Conservation (phyloP, 2,797 vertebrate species). For the Rhynchotus rufescens region DNA sequence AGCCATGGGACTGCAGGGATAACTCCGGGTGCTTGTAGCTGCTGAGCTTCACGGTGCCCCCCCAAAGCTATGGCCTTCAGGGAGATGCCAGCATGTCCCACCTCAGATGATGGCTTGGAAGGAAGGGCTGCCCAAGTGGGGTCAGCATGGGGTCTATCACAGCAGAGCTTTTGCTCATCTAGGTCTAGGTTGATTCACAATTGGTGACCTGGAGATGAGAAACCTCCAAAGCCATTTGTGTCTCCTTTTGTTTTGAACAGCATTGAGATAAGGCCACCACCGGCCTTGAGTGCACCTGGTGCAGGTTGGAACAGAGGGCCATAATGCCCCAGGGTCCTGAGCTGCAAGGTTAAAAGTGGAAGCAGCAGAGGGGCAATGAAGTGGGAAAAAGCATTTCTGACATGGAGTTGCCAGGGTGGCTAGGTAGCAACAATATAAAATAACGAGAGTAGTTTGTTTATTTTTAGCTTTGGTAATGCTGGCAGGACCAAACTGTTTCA, state of each 20-base stretch:
- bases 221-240: background rate
- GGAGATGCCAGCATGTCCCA: background rate
- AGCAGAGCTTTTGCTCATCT: background rate
- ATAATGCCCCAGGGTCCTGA: background rate
- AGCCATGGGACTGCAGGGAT: background rate
- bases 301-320: background rate
- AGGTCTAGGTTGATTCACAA: background rate
- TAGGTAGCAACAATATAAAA: background rate
- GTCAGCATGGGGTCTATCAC: background rate
- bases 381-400: background rate
- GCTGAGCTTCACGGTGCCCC: background rate
- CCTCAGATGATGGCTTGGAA: background rate
- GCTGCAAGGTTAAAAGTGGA: background rate
- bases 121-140: background rate
- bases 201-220: background rate
- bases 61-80: background rate
- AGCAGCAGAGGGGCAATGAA: background rate
- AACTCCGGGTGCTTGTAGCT: background rate
- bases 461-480: background rate
- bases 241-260: accelerated
- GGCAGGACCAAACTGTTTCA: background rate
- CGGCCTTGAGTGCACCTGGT: background rate
- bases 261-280: accelerated
- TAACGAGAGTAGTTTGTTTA: background rate
- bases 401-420: accelerated